Conservation (phyloP, 2,113 vertebrate species). For the Semnornis frantzii region DNA sequence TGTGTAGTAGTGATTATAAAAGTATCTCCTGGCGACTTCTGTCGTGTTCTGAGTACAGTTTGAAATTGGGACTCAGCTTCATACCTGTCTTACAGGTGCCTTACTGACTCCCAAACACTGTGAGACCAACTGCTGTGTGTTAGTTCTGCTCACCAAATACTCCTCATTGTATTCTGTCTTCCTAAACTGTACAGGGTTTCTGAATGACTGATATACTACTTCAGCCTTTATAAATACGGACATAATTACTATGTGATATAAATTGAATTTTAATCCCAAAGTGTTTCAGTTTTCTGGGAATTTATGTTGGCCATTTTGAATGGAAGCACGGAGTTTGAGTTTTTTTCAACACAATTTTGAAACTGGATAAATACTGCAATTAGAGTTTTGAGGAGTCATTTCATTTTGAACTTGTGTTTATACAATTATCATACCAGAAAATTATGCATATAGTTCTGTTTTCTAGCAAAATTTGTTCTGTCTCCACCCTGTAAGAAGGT, state of each 20-base stretch:
- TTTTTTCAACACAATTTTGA: not conserved
- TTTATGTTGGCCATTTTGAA: not conserved
- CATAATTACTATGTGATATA: not conserved
- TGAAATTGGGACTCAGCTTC: not conserved
- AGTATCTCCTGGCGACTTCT: not conserved
- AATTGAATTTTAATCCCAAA: not conserved
- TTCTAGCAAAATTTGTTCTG: constrained; percentile 61
- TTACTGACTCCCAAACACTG: not conserved
- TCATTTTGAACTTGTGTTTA: not conserved
- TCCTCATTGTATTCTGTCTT: not conserved
- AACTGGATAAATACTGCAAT: not conserved
- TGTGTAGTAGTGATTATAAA: not conserved
- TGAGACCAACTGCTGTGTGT: not conserved
- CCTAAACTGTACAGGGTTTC: not conserved
- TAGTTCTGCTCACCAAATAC: not conserved
- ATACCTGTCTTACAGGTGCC: not conserved
- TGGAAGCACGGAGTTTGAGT: not conserved
- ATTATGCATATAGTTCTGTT: not conserved
- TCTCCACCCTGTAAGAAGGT: constrained; percentile 47
- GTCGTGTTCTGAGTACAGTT: not conserved
- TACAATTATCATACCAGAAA: not conserved
- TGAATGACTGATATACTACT: not conserved
- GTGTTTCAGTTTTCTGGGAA: not conserved
- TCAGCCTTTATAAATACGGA: not conserved
- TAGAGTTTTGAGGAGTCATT: not conserved